Evolutionary conservation across 2,113 vertebrate genomes (phyloP).

Genomic region (Panurus biarmicus): DNA sequence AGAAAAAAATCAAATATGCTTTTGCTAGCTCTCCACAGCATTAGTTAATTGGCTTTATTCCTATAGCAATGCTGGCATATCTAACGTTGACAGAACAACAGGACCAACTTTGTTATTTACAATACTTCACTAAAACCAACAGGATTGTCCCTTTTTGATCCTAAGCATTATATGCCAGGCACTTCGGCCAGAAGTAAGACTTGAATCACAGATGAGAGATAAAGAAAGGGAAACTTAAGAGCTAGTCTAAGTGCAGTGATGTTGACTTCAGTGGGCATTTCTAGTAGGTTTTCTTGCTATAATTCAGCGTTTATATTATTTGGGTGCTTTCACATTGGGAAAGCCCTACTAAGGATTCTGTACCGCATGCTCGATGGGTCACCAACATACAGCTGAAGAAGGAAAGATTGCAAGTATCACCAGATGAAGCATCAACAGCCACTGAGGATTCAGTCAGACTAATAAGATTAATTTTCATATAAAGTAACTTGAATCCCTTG

Average conservation of each 20-base stretch:
- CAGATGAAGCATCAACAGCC: not conserved
- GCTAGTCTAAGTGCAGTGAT: not conserved
- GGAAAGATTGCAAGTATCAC: not conserved
- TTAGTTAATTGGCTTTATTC: constrained; percentile 10
- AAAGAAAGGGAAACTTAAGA: not conserved
- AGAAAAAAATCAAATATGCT: not conserved
- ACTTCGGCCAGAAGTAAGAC: not conserved
- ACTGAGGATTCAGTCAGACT: not conserved
- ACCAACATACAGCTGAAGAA: not conserved
- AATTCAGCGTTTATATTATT: not conserved
- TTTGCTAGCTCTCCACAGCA: not conserved
- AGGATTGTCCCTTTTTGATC: not conserved
- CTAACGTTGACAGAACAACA: not conserved
- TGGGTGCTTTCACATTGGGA: not conserved
- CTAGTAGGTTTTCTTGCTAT: not conserved
- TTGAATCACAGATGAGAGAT: not conserved
- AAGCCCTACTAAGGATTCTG: not conserved
- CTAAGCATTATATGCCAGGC: not conserved
- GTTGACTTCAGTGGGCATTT: not conserved
- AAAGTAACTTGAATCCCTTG: not conserved
- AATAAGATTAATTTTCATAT: not conserved
- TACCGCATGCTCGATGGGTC: not conserved
- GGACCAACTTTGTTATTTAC: not conserved
- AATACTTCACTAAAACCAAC: not conserved
- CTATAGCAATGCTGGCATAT: not conserved